Evolutionary conservation across 30 jellyfish, hydroid and myxozoan genomes (phyloP), one percentile per base, ranked within the genome.

Genomic region (Morbakka virulenta): DNA sequence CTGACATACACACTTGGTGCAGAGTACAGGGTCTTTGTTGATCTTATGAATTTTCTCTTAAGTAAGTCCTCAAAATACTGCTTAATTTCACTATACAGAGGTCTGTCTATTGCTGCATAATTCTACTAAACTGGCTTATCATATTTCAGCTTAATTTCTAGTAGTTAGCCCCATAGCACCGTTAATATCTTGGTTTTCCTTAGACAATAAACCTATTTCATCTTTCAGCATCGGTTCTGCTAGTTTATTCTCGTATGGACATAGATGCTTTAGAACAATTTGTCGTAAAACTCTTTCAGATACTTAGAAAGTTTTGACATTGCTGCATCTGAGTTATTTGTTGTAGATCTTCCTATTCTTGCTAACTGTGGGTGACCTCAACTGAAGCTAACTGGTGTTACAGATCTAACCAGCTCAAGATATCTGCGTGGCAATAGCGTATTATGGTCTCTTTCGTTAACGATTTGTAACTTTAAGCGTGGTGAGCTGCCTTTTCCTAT

Each of bases 371-470:
- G n/a, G n/a, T 12, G n/a, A n/a, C n/a, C n/a, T n/a, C n/a, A n/a
- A n/a, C n/a, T n/a, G n/a, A n/a, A n/a, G n/a, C n/a, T 62, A 17
- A 67, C 21, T 34, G 92, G 92, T 12, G 80, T 81, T 24, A 68
- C 85, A 29, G 92, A 81, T 68, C 75, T 53, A 28, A 81, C 67
- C 25, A 80, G 3, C 65, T 80, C 70, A n/a, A 80, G n/a, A 29
- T 61, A 24, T 71, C 79, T 71, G 32, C 50, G 73, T 66, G 91
- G 83, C 67, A 80, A 33, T 28, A 80, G 28, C 24, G 69, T 69
- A 35, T 68, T 70, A 50, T 67, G 83, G 1, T 80, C 64, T 31
- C 78, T 27, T 26, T 63, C 52, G 83, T 79, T 79, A 21, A 14
- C 75, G 4, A 79, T 62, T 79, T 79, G 81, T 47, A 79, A 35